Percentiles rank a stretch among this genome's conserved stretches.
These are phyloP conservation scores for Gerosis bhagava DNA, from an alignment of 2,888 invertebrate species.

Conservation along the genomic window DNA sequence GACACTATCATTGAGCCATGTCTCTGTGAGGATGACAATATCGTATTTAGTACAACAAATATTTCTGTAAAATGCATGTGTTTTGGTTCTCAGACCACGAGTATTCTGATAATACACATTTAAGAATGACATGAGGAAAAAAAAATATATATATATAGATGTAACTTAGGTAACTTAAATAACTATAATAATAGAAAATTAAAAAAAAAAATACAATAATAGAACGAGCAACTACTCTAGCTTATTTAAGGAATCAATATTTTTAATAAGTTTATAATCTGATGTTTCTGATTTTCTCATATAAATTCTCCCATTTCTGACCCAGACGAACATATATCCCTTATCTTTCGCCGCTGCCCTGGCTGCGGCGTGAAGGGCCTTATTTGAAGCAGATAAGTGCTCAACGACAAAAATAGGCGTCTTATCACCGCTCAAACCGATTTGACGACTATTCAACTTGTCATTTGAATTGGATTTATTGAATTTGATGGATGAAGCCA, in stretches of 20 bases:
- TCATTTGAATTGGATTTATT: slow-evolving; percentile 5
- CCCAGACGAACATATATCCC: slow-evolving; percentile 1
- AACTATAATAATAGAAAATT: no score
- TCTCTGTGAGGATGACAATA: no score
- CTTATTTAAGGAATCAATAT: neutral
- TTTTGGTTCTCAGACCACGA: no score
- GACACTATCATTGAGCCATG: no score
- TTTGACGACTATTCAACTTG: slow-evolving; percentile 6
- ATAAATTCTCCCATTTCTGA: slow-evolving; percentile 2
- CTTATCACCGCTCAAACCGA: neutral
- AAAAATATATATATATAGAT: no score
- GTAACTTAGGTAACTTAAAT: no score
- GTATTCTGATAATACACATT: no score
- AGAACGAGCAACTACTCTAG: neutral
- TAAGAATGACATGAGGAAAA: no score
- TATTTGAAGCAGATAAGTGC: neutral
- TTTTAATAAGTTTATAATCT: neutral
- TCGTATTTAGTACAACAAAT: no score
- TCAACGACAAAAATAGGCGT: slow-evolving; percentile 2
- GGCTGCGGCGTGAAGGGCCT: neutral
- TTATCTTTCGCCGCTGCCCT: neutral
- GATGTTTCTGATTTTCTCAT: slow-evolving; percentile 2
- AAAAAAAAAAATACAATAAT: no score
- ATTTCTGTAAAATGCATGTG: neutral
- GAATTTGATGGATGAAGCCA: slow-evolving; percentile 6